Base-by-base conservation (phyloP, 2,113 vertebrate species). In the Ranitomeya variabilis region DNA sequence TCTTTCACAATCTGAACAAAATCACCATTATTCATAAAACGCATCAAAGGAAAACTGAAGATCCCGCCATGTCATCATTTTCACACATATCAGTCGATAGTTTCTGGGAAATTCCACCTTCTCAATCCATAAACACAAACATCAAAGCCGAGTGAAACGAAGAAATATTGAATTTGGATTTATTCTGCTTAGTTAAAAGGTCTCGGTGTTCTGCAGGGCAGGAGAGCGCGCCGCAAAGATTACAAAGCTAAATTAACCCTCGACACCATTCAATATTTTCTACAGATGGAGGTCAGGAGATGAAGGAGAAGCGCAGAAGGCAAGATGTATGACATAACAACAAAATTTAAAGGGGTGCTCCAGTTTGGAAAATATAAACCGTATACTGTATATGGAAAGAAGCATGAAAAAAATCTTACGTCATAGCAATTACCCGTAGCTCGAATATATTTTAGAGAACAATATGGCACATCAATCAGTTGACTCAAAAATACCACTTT, bases 161-260 rank as follows among this genome's bases (percentile, higher is more conserved):
- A 83, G 88, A 60, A 90, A 80, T 88, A 92, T 80, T 91, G 91
- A 26, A 89, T 90, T 93, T 92, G 92, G 90, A 92, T 90, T 93
- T 89, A 91, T 88, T 82, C 90, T 62, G 15, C 88, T 81, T 64
- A 90, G 78, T 80, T 90, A 83, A 90, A 88, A 74, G 57, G 51
- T 90, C 89, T 86, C 84, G 69, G 88, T 90, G 82, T n/a, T 85
- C 73, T 90, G 15, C 88, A 71, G 80, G 31, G 52, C 52, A 26
- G 52, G 18, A 16, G 55, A 31, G 57, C 19, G 80, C 26, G 16
- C 57, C 19, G 31, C 73, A 52, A 11, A 76, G 73, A 76, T 76
- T 76, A 76, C 45, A 52, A 76, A 19, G 45, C 5, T 7, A 76
- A 51, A 76, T 76, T 52, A 76, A 76, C 45, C 73, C 18, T 15